A percentile compares a stretch with the other conserved stretches of the same genome.
These are phyloP conservation scores for Heterotis niloticus DNA, from an alignment of 2,113 vertebrate species.

Conservation along the genomic window DNA sequence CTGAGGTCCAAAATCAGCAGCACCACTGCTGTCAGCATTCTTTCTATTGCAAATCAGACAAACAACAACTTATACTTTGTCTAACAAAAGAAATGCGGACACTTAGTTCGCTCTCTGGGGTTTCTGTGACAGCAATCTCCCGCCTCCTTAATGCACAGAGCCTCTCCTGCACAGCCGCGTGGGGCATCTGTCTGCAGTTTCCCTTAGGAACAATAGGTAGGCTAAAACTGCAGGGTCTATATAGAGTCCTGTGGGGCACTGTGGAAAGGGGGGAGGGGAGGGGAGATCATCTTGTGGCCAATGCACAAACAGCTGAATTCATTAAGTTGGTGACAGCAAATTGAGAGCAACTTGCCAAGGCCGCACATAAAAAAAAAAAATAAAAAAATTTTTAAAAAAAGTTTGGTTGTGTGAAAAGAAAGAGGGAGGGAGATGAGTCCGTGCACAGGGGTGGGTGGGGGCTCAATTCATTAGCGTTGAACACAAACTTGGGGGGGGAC, in stretches of 20 bases:
- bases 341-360: slow-evolving; percentile 67
- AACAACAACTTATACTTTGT: slow-evolving; percentile 41
- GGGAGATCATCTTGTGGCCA: slow-evolving; percentile 68
- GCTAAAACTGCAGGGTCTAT: not conserved
- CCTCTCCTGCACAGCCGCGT: slow-evolving; percentile 50
- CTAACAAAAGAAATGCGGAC: too few relatives aligned
- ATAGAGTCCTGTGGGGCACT: slow-evolving; percentile 55
- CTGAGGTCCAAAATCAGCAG: slow-evolving; percentile 56
- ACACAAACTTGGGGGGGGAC: slow-evolving; percentile 44
- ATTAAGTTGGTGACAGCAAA: slow-evolving; percentile 77
- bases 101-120: not conserved
- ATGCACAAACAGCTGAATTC: slow-evolving; percentile 83
- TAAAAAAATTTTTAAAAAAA: slow-evolving; percentile 57
- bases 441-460: slow-evolving; percentile 52
- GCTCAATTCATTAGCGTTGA: slow-evolving; percentile 64
- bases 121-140: slow-evolving; percentile 41
- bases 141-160: slow-evolving; percentile 50
- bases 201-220: slow-evolving; percentile 63
- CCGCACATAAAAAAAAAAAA: slow-evolving; percentile 49
- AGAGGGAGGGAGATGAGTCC: slow-evolving; percentile 29
- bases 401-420: slow-evolving; percentile 65
- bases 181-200: slow-evolving; percentile 62
- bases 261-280: slow-evolving; percentile 49
- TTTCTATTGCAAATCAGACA: slow-evolving; percentile 35
- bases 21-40: slow-evolving; percentile 58